Base-by-base conservation (phyloP, 1,140 invertebrate genomes). In the Anoplolepis gracilipes region DNA sequence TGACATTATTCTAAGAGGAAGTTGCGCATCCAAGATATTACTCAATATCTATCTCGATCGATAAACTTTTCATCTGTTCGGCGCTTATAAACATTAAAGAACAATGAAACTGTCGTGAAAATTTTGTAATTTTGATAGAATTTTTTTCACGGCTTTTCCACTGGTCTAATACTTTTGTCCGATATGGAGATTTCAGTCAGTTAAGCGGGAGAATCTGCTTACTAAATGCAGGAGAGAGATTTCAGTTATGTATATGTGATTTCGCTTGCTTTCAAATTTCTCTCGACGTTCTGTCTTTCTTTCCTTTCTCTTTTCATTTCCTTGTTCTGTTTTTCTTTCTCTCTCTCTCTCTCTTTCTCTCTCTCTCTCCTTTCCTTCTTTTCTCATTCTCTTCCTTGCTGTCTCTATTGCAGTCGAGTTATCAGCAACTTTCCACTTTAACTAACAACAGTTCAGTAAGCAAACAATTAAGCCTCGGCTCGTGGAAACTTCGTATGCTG, bases 351-450 rank as follows among this genome's bases (percentile, higher is more conserved):
- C 61, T 4, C 16, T 59, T 30, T 42, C 36, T 46, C 59, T 53
- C 30, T 11, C 28, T 46, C 42, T 22, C 42, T 67, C 13, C 55
- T 6, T 57, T 61, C 25, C 13, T 42, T 57, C 65, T 69, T 42
- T 73, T 57, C 39, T 75, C 42, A n/a, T 30, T 76, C 84, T 87
- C 76, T 75, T 33, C 30, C 67, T 73, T 33, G 53, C 13, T 73
- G 70, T 82, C 82, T 78, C 59, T 70, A 70, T 84, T 77, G 69
- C 79, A 84, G 77, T 72, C 85, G 89, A 92, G 91, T 94, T 94
- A 94, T 93, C 92, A 90, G 89, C 92, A 93, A 94, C 93, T 94
- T 94, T 94, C 89, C 91, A 93, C 93, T 94, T 92, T 91, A 93
- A 92, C 93, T 91, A 91, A 92, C 92, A 94, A 94, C 91, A 93